Evolutionary conservation across 2,113 vertebrate species (phyloP).

Genomic region (Romanogobio albipinnatus): DNA sequence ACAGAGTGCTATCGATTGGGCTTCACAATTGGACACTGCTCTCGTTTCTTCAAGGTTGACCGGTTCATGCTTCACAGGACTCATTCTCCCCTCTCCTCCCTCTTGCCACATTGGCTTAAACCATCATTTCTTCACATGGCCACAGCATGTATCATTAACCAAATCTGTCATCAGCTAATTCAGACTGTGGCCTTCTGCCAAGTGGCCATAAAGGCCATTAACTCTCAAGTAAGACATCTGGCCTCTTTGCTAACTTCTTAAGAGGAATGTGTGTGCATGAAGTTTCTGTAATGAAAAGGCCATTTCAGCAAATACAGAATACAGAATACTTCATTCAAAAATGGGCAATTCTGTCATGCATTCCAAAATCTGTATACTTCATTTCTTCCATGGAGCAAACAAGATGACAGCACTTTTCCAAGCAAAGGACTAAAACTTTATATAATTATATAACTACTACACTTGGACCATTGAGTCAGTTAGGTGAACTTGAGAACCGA

Average conservation of each 20-base stretch:
- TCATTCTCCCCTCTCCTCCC: neutral
- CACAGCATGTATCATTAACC: constrained; percentile 37
- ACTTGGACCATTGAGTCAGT: neutral
- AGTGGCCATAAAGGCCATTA: constrained; percentile 32
- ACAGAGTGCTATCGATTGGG: constrained; percentile 21
- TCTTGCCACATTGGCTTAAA: neutral
- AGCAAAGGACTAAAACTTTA: neutral
- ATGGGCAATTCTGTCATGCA: neutral
- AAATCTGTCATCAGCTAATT: constrained; percentile 25
- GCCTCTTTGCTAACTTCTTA: neutral
- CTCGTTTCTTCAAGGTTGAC: neutral
- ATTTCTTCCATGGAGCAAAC: neutral
- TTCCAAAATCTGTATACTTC: neutral
- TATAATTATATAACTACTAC: neutral
- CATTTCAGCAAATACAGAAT: neutral
- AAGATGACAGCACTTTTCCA: neutral
- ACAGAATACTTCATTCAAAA: neutral
- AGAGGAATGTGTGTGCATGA: neutral
- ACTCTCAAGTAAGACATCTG: constrained; percentile 9
- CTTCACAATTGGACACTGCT: neutral
- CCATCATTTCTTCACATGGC: constrained; percentile 23
- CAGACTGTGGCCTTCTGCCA: neutral
- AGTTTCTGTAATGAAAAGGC: neutral
- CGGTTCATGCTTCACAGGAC: constrained; percentile 2
- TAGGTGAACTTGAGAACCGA: no score